Evolutionary conservation across 2,797 vertebrate genomes (phyloP).

Genomic region (Sylvia borin): DNA sequence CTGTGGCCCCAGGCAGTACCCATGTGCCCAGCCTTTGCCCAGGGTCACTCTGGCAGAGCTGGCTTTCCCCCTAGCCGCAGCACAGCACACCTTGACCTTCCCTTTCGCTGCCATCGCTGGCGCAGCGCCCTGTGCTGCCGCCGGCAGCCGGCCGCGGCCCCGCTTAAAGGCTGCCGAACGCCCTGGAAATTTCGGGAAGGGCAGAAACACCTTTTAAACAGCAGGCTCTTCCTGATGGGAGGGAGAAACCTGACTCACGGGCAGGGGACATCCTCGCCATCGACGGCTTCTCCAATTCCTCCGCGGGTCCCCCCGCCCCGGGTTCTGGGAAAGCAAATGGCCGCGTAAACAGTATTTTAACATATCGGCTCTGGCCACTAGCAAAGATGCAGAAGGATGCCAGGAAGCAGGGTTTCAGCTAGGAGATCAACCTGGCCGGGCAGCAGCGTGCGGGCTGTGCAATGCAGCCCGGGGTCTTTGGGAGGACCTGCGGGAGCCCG

Average conservation of each 20-base stretch:
- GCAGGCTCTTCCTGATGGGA: not conserved
- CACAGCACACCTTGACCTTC: not conserved
- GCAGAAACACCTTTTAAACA: not conserved
- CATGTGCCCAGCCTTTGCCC: rapidly evolving
- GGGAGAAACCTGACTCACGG: rapidly evolving
- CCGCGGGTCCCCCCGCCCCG: not conserved
- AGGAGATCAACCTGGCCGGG: not conserved
- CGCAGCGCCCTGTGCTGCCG: rapidly evolving
- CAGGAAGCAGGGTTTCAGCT: not conserved
- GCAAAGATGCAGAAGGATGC: not conserved
- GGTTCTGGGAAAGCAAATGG: not conserved
- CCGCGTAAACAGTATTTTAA: not conserved
- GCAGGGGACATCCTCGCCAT: rapidly evolving
- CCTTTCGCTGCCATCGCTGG: not conserved
- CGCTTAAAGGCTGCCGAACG: rapidly evolving
- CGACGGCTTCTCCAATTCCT: not conserved
- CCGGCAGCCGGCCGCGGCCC: rapidly evolving
- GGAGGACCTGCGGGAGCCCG: not conserved
- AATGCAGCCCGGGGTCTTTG: not conserved
- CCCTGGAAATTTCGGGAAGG: not conserved
- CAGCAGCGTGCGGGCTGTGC: not conserved
- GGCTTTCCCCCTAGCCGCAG: not conserved
- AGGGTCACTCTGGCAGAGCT: not conserved
- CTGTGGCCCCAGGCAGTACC: not conserved
- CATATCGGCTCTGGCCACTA: rapidly evolving